phyloP scores from a whole-genome alignment of 2,113 vertebrate species.

The Sciurus niger region DNA sequence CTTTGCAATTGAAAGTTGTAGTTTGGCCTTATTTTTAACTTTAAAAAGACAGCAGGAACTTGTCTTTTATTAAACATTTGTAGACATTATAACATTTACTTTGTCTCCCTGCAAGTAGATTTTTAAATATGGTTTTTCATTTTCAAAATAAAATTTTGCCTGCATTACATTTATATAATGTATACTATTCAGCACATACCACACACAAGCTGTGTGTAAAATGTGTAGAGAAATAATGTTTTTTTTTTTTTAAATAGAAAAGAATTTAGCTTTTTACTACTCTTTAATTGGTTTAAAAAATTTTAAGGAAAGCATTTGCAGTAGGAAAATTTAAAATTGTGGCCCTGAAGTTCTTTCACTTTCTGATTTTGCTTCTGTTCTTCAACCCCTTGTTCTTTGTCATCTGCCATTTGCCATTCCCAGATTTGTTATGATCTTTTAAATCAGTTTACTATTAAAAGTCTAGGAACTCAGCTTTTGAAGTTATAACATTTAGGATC shows the following conservation, averaged over 20 bases:
- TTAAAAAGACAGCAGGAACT: slow-evolving; percentile 80
- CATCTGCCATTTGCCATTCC: neutral
- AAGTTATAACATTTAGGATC: slow-evolving; percentile 12
- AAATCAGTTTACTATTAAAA: slow-evolving; percentile 38
- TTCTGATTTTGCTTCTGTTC: neutral
- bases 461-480: slow-evolving; percentile 22
- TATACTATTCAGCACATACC: slow-evolving; percentile 18
- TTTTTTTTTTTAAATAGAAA: slow-evolving; percentile 41
- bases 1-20: slow-evolving; percentile 77
- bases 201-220: slow-evolving; percentile 1
- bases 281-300: slow-evolving; percentile 50
- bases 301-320: slow-evolving; percentile 9
- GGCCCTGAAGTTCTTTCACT: slow-evolving; percentile 32
- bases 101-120: slow-evolving; percentile 60
- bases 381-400: neutral
- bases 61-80: slow-evolving; percentile 67
- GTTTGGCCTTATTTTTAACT: slow-evolving; percentile 79
- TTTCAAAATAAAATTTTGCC: slow-evolving; percentile 67
- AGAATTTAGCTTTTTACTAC: slow-evolving; percentile 43
- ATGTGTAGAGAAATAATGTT: slow-evolving; percentile 54
- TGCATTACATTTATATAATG: slow-evolving; percentile 38
- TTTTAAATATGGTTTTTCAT: slow-evolving; percentile 74
- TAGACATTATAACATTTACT: slow-evolving; percentile 73
- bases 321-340: slow-evolving; percentile 58
- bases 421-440: slow-evolving; percentile 24